Conservation (phyloP, 1,140 invertebrate genomes). For the Papilio machaon region DNA sequence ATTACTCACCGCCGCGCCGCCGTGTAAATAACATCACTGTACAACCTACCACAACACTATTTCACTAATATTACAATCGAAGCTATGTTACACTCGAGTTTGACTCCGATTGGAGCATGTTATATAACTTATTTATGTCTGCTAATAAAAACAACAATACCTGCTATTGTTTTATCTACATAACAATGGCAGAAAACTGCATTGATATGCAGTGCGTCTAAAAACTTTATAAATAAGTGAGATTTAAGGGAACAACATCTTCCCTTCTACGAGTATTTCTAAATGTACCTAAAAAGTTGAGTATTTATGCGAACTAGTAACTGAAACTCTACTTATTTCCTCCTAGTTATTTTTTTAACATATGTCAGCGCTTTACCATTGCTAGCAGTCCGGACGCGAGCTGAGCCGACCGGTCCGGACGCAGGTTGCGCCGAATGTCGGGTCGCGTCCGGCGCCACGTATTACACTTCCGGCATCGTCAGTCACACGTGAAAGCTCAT, state of each 20-base stretch:
- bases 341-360: background rate
- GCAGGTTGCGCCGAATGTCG: background rate
- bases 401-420: background rate
- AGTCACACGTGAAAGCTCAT: conserved; percentile 9
- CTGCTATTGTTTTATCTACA: background rate
- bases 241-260: background rate
- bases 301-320: background rate
- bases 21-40: background rate
- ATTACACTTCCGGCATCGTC: background rate
- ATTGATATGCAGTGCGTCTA: conserved; percentile 2
- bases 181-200: background rate
- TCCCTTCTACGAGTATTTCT: background rate
- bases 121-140: background rate
- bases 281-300: background rate
- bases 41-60: background rate
- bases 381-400: background rate
- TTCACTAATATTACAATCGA: background rate
- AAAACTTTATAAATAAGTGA: background rate
- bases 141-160: background rate
- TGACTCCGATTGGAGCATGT: background rate
- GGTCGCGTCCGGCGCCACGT: background rate
- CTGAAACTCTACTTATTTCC: background rate
- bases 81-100: background rate
- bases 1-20: background rate
- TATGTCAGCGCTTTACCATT: background rate